Percentiles rank a stretch among this genome's conserved stretches.
These are phyloP conservation scores for Miichthys miiuy DNA, from an alignment of 2,797 vertebrate species.

Conservation along the genomic window DNA sequence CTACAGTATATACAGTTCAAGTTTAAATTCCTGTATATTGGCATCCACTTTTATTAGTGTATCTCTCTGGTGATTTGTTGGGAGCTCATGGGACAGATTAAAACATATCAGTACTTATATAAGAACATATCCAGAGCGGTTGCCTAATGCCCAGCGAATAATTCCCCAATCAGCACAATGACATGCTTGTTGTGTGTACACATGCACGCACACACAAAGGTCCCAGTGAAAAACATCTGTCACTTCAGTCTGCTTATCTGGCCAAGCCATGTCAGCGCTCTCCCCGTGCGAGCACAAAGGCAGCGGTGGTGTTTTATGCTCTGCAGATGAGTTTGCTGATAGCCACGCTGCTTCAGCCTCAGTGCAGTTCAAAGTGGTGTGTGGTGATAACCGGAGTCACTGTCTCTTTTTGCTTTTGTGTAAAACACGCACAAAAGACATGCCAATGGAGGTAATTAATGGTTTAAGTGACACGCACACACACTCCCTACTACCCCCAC, in stretches of 20 bases:
- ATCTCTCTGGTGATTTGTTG: slow-evolving; percentile 53
- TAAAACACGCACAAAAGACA: slow-evolving; percentile 76
- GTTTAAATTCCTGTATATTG: slow-evolving; percentile 5
- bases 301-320: slow-evolving; percentile 61
- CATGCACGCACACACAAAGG: slow-evolving; percentile 34
- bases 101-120: slow-evolving; percentile 65
- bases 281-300: slow-evolving; percentile 64
- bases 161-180: slow-evolving; percentile 61
- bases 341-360: slow-evolving; percentile 31
- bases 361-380: slow-evolving; percentile 78
- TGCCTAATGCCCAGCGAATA: slow-evolving; percentile 54
- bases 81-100: slow-evolving; percentile 66
- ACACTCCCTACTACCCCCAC: slow-evolving; percentile 8
- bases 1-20: background rate
- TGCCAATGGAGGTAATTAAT: slow-evolving; percentile 86
- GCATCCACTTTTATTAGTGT: slow-evolving; percentile 33
- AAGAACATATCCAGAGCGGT: slow-evolving; percentile 33
- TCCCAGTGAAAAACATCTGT: slow-evolving; percentile 67
- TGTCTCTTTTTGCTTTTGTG: slow-evolving; percentile 67
- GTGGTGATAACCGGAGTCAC: slow-evolving; percentile 70
- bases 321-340: slow-evolving; percentile 70
- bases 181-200: slow-evolving; percentile 14
- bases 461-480: slow-evolving; percentile 36
- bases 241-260: slow-evolving; percentile 78
- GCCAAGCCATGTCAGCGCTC: slow-evolving; percentile 65